Percentiles rank a stretch among this genome's conserved stretches.
phyloP scores from a whole-genome alignment of 1,140 invertebrate species.

The Sogatella furcifera region DNA sequence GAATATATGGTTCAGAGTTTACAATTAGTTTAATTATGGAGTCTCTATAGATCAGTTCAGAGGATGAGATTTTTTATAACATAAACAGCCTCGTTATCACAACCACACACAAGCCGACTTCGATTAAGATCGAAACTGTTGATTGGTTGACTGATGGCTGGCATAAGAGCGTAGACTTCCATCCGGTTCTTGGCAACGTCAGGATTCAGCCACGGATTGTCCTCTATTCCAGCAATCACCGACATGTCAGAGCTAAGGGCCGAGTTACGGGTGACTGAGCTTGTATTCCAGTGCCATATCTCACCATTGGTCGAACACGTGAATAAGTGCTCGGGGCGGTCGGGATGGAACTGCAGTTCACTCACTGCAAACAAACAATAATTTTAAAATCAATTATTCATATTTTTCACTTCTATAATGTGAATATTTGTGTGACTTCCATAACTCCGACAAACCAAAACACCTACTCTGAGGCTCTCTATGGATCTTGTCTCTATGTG shows the following conservation, averaged over 20 bases:
- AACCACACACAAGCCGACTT: slow-evolving; percentile 59
- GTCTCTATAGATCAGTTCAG: too few relatives aligned
- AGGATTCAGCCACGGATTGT: slow-evolving; percentile 50
- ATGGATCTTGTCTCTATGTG: too few relatives aligned
- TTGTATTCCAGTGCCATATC: slow-evolving; percentile 71
- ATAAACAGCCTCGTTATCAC: slow-evolving; percentile 75
- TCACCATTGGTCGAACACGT: slow-evolving; percentile 69
- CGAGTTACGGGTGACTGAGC: slow-evolving; percentile 17
- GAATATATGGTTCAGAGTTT: too few relatives aligned
- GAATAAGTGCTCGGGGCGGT: slow-evolving; percentile 69
- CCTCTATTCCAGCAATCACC: slow-evolving; percentile 7
- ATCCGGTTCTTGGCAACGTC: slow-evolving; percentile 54
- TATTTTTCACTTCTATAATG: too few relatives aligned
- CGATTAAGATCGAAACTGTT: slow-evolving; percentile 68
- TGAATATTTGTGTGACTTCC: too few relatives aligned
- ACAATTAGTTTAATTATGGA: too few relatives aligned
- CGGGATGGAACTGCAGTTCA: slow-evolving; percentile 74
- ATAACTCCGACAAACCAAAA: too few relatives aligned
- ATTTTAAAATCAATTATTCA: too few relatives aligned
- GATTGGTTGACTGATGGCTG: slow-evolving; percentile 55
- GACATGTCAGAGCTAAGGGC: neutral
- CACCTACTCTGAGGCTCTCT: too few relatives aligned
- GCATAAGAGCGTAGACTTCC: slow-evolving; percentile 59
- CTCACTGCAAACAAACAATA: slow-evolving; percentile 39
- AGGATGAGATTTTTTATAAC: slow-evolving; percentile 48